These are phyloP conservation scores for Bufo bufo DNA, from an alignment of 2,113 vertebrate species.

Conservation along the genomic window DNA sequence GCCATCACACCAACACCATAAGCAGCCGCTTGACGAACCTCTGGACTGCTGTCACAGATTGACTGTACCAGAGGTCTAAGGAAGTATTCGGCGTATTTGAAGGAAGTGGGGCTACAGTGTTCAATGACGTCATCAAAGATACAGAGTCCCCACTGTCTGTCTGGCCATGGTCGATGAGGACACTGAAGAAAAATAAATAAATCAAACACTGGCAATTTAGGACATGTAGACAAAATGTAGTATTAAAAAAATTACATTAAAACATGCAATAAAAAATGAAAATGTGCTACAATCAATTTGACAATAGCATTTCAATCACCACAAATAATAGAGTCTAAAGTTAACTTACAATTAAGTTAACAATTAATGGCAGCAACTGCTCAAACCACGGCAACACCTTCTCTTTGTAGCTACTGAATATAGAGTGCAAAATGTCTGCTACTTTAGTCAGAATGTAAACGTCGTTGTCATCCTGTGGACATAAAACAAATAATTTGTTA, in stretches of 20 bases:
- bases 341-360: slow-evolving; percentile 92
- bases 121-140: slow-evolving; percentile 97
- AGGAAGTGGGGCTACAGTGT: slow-evolving; percentile 95
- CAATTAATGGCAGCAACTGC: slow-evolving; percentile 92
- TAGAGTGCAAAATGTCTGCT: slow-evolving; percentile 95
- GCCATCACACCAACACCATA: slow-evolving; percentile 97
- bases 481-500: slow-evolving; percentile 21
- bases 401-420: slow-evolving; percentile 97
- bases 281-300: too few species aligned
- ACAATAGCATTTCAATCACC: not conserved
- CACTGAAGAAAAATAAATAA: slow-evolving; percentile 71
- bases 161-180: slow-evolving; percentile 93
- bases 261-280: not conserved
- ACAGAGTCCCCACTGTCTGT: slow-evolving; percentile 96
- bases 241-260: not conserved
- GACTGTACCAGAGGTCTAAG: slow-evolving; percentile 90
- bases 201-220: not conserved
- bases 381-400: slow-evolving; percentile 97
- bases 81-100: slow-evolving; percentile 94
- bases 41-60: slow-evolving; percentile 88
- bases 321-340: not conserved
- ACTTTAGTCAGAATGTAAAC: slow-evolving; percentile 99
- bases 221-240: not conserved
- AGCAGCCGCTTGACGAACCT: slow-evolving; percentile 94
- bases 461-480: slow-evolving; percentile 91